Evolutionary conservation across 2,888 invertebrate species (phyloP), one percentile per base, ranked within the genome.

Genomic region (Chloroclystis v-ata): DNA sequence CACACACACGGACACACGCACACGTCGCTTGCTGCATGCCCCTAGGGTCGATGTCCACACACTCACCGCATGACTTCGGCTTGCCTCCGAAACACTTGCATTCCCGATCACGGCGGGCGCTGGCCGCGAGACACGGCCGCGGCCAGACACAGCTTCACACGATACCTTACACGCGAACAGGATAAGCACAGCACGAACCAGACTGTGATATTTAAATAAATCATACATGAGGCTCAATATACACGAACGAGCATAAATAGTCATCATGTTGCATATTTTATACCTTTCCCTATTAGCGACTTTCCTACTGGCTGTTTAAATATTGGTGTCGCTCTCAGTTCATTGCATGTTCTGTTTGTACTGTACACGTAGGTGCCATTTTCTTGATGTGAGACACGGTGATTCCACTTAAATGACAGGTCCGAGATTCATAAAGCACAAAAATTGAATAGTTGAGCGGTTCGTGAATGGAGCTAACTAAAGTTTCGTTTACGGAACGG

Each of bases 231-330:
- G 68, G 76, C 77, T 80, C 79, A 67, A 59, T 71, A 59, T 71
- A 80, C 82, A 80, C 78, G 69, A 67, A 75, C 72, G 82, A 82
- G 78, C 79, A 78, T 78, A 70, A n/a, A 78, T 74, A 76, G 72
- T 74, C 80, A 82, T 83, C 81, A 82, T 78, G 74, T 74, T 80
- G 80, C 85, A 85, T 87, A 86, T 86, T 87, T 86, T 86, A 87
- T 87, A 87, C 87, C 87, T 87, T 87, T 87, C 87, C 87, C 86
- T 82, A 72, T 79, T 82, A 80, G 82, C 79, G 82, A 82, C 77
- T 78, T 28, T 47, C 46, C 46, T 39, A 43, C 39, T 50, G 50
- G 50, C 50, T 50, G 50, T 37, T 16, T 39, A 20, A 28, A 46
- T 50, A 50, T 76, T 75, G 81, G 74, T 82, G 78, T 84, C 79